Evolutionary conservation across 2,888 invertebrate species (phyloP), one percentile per base, ranked within the genome.

Genomic region (Scelioninae gen. 1): DNA sequence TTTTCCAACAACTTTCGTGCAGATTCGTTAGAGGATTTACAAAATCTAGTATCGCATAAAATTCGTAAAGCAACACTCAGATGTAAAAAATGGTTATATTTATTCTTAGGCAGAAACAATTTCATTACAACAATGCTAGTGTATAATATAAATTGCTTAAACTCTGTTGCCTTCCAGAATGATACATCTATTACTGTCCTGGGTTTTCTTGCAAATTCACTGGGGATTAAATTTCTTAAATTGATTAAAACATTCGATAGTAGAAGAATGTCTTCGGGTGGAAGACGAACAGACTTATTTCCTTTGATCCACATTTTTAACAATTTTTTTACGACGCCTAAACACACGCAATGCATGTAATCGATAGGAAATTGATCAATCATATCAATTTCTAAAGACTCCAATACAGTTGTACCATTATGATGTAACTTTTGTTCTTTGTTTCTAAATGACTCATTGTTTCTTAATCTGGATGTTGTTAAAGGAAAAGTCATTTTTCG

Each of bases 161-260:
- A 79, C 53, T 88, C 87, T 9, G 87, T 88, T 15, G 86, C 87
- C 65, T 87, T 87, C 53, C 79, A 87, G 63, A 83, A 85, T 15
- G 58, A 71, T 60, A 51, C 10, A 16, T 53, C 40, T 3, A 45
- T 11, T 9, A 66, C 3, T n/a, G 23, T 13, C 11, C 53, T 53
- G 11, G 66, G 66, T 13, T 66, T 66, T 11, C 66, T 16, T 40
- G 66, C 51, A 66, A 66, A 66, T 13, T 66, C 53, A 11, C 23
- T 38, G 10, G 66, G 66, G 40, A 51, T 53, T 29, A 53, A 29
- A 8, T 4, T 10, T 13, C 23, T 53, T 56, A 68, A 55, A 43
- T 55, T 8, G 13, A 31, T 45, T 11, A 68, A 32, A n/a, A 40
- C 43, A 2, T 55, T 43, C 15, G 55, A 55, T 5, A 68, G 29